These are phyloP conservation scores for Phortica magna DNA, from an alignment of 2,888 invertebrate genomes.

Conservation along the genomic window DNA sequence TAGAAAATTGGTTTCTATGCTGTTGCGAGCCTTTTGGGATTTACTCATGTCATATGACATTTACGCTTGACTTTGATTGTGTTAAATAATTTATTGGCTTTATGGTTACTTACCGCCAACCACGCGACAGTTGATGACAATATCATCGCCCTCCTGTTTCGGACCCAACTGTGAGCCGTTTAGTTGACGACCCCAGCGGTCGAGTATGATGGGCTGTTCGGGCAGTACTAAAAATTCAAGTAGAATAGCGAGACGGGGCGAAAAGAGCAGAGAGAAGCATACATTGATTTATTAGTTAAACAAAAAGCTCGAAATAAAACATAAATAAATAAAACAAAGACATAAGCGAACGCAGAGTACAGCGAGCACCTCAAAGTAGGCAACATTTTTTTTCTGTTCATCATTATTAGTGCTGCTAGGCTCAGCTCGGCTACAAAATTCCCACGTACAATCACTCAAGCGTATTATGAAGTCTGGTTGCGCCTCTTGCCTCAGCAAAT, in stretches of 20 bases:
- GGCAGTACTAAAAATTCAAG: constrained; percentile 86
- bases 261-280: constrained; percentile 29
- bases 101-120: constrained; percentile 85
- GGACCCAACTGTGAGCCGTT: constrained; percentile 89
- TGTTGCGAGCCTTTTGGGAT: constrained; percentile 67
- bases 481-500: background rate
- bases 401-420: background rate
- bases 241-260: background rate
- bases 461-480: background rate
- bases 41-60: background rate
- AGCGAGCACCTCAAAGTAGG: background rate
- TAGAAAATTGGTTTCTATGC: constrained; percentile 36
- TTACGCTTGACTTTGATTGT: background rate
- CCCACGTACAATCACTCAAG: background rate
- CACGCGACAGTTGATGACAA: constrained; percentile 90
- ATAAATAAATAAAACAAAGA: background rate
- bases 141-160: constrained; percentile 91
- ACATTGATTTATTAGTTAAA: background rate
- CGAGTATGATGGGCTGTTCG: constrained; percentile 90
- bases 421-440: background rate
- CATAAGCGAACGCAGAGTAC: background rate
- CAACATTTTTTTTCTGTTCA: constrained; percentile 6
- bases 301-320: constrained; percentile 12
- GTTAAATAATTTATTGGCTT: background rate
- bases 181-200: constrained; percentile 89